Base-by-base conservation (phyloP, 1,140 invertebrate genomes). In the Diorhabda elongata region DNA sequence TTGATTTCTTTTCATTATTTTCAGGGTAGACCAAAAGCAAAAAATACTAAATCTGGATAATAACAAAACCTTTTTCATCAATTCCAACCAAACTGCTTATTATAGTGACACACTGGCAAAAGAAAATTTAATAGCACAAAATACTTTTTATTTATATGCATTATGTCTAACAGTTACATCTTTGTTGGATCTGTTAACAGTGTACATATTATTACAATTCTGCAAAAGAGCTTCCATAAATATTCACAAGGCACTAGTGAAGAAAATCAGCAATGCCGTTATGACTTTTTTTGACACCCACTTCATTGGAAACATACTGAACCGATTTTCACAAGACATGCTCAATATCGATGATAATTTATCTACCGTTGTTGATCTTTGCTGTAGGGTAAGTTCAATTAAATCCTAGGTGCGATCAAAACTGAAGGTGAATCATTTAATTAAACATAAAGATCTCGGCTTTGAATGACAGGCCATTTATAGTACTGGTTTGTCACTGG, bases 211-310 rank as follows among this genome's bases (percentile, higher is more conserved):
- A 66, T 82, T 80, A 73, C 78, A 83, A 58, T 83, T 87, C 64
- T 87, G 87, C 61, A 87, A 89, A 79, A 85, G 82, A 66, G 85
- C 89, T 3, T 88, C 89, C 41, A 83, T 84, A 69, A 86, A 83
- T 67, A 78, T 92, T 41, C 90, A 92, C 72, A 87, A 89, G 71
- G 80, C 73, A 3, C 89, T 91, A 86, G 89, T 90, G 71, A 73
- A 80, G 1, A 82, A 81, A 52, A 75, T 92, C 26, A 78, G 91
- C 2, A 79, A 85, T 67, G 86, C 88, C 2, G 84, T 87, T 0
- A 87, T 91, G 71, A 77, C 79, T 41, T 92, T 92, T 80, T 92
- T 92, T 79, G 87, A 92, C 73, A 85, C 81, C 4, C 68, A 77
- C 67, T 76, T 79, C 66, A 66, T 77, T 79, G 84, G 82, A 71